These are phyloP conservation scores for Sapayoa aenigma DNA, from an alignment of 2,113 vertebrate species.

Conservation along the genomic window DNA sequence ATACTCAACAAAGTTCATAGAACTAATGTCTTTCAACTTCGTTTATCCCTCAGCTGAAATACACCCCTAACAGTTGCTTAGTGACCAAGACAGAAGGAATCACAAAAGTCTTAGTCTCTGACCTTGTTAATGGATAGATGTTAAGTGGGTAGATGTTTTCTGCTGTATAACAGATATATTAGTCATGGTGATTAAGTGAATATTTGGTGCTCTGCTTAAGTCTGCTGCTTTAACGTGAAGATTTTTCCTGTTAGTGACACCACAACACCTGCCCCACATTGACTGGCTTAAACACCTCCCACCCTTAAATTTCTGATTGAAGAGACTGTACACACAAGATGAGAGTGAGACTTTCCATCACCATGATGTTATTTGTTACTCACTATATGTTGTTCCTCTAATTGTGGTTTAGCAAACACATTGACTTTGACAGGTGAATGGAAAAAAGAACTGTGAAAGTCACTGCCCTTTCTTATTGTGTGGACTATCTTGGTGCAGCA, in stretches of 20 bases:
- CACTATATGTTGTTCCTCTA: background rate
- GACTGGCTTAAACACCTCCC: background rate
- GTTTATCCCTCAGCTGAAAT: background rate
- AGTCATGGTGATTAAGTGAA: background rate
- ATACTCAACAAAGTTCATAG: background rate
- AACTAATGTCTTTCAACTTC: background rate
- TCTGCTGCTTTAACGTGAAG: background rate
- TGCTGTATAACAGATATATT: background rate
- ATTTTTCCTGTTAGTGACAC: background rate
- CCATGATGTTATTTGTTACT: background rate
- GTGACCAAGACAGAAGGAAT: background rate
- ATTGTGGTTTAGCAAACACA: background rate
- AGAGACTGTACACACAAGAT: background rate
- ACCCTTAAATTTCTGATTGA: background rate
- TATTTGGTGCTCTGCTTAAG: background rate
- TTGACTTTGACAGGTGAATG: background rate
- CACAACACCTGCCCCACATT: background rate
- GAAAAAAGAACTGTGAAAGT: background rate
- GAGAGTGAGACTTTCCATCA: background rate
- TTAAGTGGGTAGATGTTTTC: background rate
- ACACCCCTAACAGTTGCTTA: background rate
- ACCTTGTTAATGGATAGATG: background rate
- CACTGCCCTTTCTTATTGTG: background rate
- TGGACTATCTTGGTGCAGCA: background rate
- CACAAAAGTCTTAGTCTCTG: background rate